phyloP scores from a whole-genome alignment of 2,888 invertebrate species.

The Drosophila subquinaria region DNA sequence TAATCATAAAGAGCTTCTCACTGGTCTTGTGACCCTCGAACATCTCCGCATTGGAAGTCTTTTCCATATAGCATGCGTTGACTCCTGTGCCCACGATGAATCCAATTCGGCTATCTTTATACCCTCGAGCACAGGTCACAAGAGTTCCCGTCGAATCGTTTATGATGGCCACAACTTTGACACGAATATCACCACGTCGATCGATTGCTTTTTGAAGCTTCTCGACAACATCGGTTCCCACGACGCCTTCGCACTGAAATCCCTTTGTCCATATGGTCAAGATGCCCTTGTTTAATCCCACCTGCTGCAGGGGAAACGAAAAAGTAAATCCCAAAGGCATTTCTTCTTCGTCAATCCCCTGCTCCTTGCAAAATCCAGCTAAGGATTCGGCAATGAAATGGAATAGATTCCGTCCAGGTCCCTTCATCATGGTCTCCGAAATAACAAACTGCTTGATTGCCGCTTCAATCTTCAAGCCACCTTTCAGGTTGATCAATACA shows the following conservation, averaged over 20 bases:
- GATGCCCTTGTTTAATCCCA: background rate
- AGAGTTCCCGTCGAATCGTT: conserved; percentile 15
- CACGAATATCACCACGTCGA: conserved; percentile 1
- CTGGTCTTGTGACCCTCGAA: background rate
- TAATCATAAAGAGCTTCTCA: conserved; percentile 8
- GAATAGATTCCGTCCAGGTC: background rate
- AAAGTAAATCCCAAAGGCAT: background rate
- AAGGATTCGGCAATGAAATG: conserved; percentile 6
- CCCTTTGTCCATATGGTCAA: conserved; percentile 15
- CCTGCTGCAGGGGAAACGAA: conserved; percentile 8
- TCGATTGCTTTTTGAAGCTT: conserved; percentile 3
- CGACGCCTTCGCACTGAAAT: conserved; percentile 3
- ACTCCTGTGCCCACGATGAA: conserved; percentile 9
- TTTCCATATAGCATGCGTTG: conserved; percentile 9
- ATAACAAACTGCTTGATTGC: background rate
- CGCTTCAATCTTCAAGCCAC: background rate
- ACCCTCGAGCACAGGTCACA: background rate
- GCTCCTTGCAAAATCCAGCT: conserved; percentile 11
- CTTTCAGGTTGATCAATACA: background rate
- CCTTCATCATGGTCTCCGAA: background rate
- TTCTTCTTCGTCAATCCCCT: background rate
- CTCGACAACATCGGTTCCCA: conserved; percentile 1
- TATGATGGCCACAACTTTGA: conserved; percentile 2
- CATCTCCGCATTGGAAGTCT: conserved; percentile 5
- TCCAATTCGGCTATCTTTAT: conserved; percentile 4